Percentiles rank a stretch among this genome's conserved stretches.
Evolutionary conservation across 2,888 invertebrate species (phyloP).

Genomic region (Leptothorax acervorum): DNA sequence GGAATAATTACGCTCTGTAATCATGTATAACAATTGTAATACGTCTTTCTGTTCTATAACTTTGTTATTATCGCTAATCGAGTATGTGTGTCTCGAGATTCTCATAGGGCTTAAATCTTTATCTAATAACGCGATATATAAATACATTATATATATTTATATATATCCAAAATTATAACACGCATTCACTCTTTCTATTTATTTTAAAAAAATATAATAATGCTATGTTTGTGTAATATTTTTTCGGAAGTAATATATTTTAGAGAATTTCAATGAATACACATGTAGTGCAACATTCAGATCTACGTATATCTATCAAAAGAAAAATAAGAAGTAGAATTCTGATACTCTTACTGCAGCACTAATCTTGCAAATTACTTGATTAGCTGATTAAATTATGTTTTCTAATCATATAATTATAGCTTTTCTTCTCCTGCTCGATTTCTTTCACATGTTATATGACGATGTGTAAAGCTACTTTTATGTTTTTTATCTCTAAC

Average conservation of each 20-base stretch:
- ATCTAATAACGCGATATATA: background rate
- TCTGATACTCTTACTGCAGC: background rate
- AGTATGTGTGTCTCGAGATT: background rate
- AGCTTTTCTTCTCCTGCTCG: background rate
- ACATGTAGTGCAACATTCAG: background rate
- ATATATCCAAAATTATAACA: background rate
- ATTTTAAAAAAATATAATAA: background rate
- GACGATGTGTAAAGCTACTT: background rate
- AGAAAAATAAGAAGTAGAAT: background rate
- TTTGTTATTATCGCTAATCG: slow-evolving; percentile 19
- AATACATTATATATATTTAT: background rate
- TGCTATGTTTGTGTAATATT: background rate
- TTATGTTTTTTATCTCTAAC: background rate
- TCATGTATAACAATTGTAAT: background rate
- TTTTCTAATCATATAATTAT: slow-evolving; percentile 29
- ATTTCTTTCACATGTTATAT: background rate
- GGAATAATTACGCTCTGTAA: slow-evolving; percentile 31
- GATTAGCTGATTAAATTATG: background rate
- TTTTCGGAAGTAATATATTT: background rate
- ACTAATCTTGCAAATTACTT: background rate
- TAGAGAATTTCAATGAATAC: background rate
- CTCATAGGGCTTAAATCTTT: background rate
- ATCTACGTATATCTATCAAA: background rate
- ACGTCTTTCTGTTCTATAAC: background rate
- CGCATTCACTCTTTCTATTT: background rate